phyloP scores from a whole-genome alignment of 2,113 vertebrate genomes.

The Corydoras sp. region DNA sequence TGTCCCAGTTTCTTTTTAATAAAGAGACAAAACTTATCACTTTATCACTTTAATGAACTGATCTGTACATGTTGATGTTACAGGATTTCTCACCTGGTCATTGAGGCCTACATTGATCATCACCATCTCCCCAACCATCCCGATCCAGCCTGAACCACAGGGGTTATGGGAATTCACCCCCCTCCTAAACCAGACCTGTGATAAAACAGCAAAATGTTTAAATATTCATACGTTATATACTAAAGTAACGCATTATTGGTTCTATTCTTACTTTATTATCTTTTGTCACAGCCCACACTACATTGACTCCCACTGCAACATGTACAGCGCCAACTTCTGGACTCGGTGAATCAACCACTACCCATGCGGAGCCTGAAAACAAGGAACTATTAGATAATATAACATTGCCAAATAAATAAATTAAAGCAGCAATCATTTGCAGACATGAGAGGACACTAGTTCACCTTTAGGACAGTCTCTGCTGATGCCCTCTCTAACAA shows the following conservation, averaged over 20 bases:
- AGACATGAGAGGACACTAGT: not conserved
- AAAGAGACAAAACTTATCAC: no score
- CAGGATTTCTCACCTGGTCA: constrained; percentile 76
- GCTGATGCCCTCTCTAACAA: constrained; percentile 86
- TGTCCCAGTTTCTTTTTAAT: no score
- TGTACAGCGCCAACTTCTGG: constrained; percentile 80
- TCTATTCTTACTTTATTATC: constrained; percentile 80
- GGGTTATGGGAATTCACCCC: constrained; percentile 93
- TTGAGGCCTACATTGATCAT: constrained; percentile 90
- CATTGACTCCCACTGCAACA: constrained; percentile 78
- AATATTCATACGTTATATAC: no score
- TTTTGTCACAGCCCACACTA: constrained; percentile 93
- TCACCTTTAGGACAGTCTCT: constrained; percentile 84
- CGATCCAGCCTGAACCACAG: constrained; percentile 91
- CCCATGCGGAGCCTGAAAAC: constrained; percentile 72
- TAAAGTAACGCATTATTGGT: not conserved
- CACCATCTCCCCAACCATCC: constrained; percentile 93
- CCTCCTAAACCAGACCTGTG: constrained; percentile 94
- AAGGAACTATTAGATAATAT: not conserved
- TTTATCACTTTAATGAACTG: no score
- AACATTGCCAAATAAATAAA: not conserved
- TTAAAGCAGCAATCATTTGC: not conserved
- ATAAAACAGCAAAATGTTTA: constrained; percentile 8
- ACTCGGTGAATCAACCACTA: constrained; percentile 80
- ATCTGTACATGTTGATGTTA: no score